Conservation (phyloP, 2,888 invertebrate species). For the Pandemis corylana region DNA sequence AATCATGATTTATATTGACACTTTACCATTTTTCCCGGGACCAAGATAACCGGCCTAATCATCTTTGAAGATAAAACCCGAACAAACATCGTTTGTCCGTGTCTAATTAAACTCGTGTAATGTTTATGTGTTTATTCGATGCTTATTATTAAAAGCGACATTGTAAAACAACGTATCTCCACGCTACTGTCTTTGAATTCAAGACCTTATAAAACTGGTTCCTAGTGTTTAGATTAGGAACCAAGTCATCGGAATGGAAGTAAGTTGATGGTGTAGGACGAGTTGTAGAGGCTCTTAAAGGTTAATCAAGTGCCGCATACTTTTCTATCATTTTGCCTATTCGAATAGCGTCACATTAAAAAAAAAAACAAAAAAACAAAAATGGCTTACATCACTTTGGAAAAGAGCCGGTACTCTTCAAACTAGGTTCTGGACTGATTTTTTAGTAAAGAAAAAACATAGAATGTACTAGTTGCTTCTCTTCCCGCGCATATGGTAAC, state of each 20-base stretch:
- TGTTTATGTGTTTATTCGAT: neutral
- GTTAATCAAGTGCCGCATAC: neutral
- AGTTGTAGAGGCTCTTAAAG: neutral
- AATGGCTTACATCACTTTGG: too few relatives aligned
- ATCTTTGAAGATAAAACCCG: conserved; percentile 3
- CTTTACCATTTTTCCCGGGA: neutral
- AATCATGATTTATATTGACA: neutral
- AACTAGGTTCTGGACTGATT: too few relatives aligned
- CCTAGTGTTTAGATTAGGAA: neutral
- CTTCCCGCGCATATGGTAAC: too few relatives aligned
- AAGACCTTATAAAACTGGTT: neutral
- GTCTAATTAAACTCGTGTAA: neutral
- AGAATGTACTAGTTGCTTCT: too few relatives aligned
- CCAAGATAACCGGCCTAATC: neutral
- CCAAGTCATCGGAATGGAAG: neutral
- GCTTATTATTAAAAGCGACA: neutral
- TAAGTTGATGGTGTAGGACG: neutral
- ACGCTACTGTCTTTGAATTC: neutral
- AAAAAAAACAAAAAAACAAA: too few relatives aligned
- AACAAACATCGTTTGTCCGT: neutral
- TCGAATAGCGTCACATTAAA: too few relatives aligned
- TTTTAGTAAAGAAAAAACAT: too few relatives aligned
- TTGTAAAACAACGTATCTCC: neutral
- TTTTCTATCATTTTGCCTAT: neutral
- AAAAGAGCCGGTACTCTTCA: too few relatives aligned